A percentile compares a stretch with the other conserved stretches of the same genome.
Evolutionary conservation across 2,113 vertebrate genomes (phyloP).

Genomic region (Pagrus major): DNA sequence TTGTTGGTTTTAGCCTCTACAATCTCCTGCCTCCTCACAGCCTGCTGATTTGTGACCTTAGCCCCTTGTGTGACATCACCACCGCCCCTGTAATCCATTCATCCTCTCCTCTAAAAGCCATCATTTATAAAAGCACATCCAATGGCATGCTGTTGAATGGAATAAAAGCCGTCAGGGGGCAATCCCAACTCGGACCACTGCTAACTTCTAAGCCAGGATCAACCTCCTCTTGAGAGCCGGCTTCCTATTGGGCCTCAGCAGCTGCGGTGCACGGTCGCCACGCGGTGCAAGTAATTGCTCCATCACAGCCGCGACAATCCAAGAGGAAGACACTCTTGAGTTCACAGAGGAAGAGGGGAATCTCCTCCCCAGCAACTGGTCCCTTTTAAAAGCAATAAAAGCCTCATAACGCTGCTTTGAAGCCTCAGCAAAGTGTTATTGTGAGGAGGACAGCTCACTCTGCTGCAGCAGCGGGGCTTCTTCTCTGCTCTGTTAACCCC

Average conservation of each 20-base stretch:
- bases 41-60: conserved; percentile 52
- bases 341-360: conserved; percentile 8
- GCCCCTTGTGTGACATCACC: conserved; percentile 40
- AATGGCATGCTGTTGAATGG: conserved; percentile 16
- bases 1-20: conserved; percentile 8
- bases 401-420: conserved; percentile 29
- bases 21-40: conserved; percentile 33
- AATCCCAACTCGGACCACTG: not conserved
- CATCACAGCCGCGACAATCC: conserved; percentile 5
- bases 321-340: conserved; percentile 7
- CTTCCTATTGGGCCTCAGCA: conserved; percentile 7
- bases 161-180: conserved; percentile 39
- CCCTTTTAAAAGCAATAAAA: conserved; percentile 50
- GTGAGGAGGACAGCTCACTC: conserved; percentile 1
- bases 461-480: not conserved
- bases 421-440: conserved; percentile 38
- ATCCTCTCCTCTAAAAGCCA: conserved; percentile 33
- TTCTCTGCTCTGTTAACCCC: conserved; percentile 17
- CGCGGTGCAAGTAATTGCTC: conserved; percentile 32
- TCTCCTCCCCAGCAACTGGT: conserved; percentile 27
- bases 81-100: conserved; percentile 55
- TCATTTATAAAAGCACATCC: conserved; percentile 53
- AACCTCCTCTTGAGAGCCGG: conserved; percentile 26
- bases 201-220: conserved; percentile 51
- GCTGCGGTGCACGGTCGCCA: not conserved